Conservation (phyloP, 2,113 vertebrate species). For the Chaetorhynchus papuensis region DNA sequence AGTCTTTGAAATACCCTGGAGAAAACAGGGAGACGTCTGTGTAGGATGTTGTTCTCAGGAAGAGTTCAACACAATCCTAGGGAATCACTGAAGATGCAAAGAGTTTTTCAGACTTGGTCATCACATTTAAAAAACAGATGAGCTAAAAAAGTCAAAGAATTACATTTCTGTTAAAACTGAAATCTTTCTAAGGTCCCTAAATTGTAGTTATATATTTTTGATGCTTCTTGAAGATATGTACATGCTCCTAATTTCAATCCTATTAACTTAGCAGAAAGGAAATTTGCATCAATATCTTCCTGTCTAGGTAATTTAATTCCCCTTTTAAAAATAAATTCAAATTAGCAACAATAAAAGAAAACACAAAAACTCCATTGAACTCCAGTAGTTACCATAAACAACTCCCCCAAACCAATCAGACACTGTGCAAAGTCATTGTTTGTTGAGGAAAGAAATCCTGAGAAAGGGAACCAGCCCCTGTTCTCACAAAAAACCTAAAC, state of each 20-base stretch:
- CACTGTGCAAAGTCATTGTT: not conserved
- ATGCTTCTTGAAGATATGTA: conserved; percentile 17
- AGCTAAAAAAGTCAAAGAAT: not conserved
- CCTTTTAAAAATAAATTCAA: conserved; percentile 44
- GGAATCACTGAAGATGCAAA: not conserved
- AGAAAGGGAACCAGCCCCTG: not conserved
- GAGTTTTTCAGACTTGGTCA: not conserved
- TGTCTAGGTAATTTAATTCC: conserved; percentile 43
- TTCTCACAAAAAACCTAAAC: not conserved
- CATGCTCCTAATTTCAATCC: conserved; percentile 41
- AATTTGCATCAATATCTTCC: conserved; percentile 52
- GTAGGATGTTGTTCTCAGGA: not conserved
- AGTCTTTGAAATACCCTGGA: not conserved
- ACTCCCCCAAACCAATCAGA: not conserved
- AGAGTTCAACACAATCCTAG: not conserved
- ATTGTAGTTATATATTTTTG: conserved; percentile 27
- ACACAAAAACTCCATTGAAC: not conserved
- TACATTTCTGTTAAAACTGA: not conserved
- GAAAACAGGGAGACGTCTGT: not conserved
- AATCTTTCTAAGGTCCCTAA: conserved; percentile 13
- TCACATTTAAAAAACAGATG: not conserved
- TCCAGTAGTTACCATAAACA: not conserved
- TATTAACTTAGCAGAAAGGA: conserved; percentile 32
- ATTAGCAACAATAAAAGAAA: conserved; percentile 44
- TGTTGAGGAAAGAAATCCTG: not conserved